Conservation (phyloP, 92 coral and sea anemone genomes). For the Paragorgia papillata region DNA sequence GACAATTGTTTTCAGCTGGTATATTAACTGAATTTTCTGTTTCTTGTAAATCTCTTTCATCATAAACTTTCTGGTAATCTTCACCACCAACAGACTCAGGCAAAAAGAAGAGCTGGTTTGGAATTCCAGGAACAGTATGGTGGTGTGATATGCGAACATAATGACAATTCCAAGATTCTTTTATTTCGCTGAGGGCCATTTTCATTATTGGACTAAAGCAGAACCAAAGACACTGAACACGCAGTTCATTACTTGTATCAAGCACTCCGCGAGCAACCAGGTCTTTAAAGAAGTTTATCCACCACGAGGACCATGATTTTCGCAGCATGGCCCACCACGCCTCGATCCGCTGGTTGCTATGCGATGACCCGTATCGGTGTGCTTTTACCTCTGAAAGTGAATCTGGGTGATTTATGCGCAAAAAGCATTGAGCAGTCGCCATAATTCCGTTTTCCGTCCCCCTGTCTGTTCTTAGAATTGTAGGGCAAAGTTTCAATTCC, state of each 20-base stretch:
- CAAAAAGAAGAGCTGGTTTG: slow-evolving; percentile 41
- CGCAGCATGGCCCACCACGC: too few relatives aligned
- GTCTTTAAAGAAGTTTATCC: slow-evolving; percentile 37
- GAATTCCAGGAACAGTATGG: slow-evolving; percentile 36
- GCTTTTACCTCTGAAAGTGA: neutral
- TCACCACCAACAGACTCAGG: slow-evolving; percentile 33
- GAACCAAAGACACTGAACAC: slow-evolving; percentile 37
- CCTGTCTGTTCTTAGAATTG: slow-evolving; percentile 12
- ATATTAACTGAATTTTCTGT: slow-evolving; percentile 15
- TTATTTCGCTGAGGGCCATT: slow-evolving; percentile 28
- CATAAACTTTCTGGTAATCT: slow-evolving; percentile 1
- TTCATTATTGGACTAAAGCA: slow-evolving; percentile 36
- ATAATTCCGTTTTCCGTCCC: slow-evolving; percentile 11
- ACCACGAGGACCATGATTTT: slow-evolving; percentile 18
- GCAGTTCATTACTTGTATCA: neutral
- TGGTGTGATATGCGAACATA: slow-evolving; percentile 30
- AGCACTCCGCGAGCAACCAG: neutral
- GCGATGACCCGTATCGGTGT: too few relatives aligned
- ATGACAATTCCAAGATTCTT: slow-evolving; percentile 46
- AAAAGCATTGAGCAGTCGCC: neutral
- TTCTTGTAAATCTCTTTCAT: slow-evolving; percentile 21
- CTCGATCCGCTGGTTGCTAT: too few relatives aligned
- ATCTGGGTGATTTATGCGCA: neutral
- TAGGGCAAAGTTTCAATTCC: neutral
- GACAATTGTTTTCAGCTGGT: too few relatives aligned